These are phyloP conservation scores for Oreochromis spilurus DNA, from an alignment of 2,113 vertebrate species.

Conservation along the genomic window DNA sequence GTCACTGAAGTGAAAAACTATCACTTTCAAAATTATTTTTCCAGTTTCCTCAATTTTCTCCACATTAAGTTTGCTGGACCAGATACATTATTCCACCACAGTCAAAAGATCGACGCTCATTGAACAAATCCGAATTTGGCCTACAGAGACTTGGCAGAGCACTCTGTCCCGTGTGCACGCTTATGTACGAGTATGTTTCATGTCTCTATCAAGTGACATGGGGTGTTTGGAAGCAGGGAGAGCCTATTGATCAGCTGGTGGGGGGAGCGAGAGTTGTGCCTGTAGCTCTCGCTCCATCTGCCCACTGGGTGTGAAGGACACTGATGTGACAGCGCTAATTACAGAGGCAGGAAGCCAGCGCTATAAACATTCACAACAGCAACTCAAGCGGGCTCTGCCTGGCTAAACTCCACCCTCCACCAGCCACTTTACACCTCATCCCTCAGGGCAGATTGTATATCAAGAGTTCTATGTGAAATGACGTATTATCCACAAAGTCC, in stretches of 20 bases:
- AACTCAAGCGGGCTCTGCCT: background rate
- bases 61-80: background rate
- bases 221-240: conserved; percentile 14
- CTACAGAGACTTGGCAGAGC: background rate
- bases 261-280: conserved; percentile 1
- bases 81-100: background rate
- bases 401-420: background rate
- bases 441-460: background rate
- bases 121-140: background rate
- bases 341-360: conserved; percentile 57
- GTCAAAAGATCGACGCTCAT: background rate
- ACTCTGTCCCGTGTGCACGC: background rate
- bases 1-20: background rate
- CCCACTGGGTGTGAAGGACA: conserved; percentile 74
- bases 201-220: background rate
- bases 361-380: conserved; percentile 24
- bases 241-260: conserved; percentile 49
- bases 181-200: background rate
- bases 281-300: conserved; percentile 39
- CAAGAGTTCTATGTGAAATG: background rate
- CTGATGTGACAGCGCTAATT: conserved; percentile 73
- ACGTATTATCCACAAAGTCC: background rate
- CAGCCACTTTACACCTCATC: conserved; percentile 1
- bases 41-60: background rate
- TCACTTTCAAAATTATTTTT: background rate